phyloP scores from a whole-genome alignment of 1,140 invertebrate species.

The Brachionus rubens region DNA sequence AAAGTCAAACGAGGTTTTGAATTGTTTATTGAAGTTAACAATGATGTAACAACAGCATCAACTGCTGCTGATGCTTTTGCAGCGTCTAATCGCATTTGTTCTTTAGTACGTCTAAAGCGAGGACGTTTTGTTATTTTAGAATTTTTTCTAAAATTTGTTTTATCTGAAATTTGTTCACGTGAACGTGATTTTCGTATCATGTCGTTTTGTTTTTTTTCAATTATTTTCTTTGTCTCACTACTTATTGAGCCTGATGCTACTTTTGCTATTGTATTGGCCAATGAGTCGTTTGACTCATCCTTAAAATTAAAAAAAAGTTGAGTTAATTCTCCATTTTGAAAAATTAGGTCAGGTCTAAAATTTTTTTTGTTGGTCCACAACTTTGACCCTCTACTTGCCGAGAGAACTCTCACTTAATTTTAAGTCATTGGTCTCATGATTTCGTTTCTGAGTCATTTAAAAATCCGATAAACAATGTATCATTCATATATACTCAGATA shows the following conservation, averaged over 20 bases:
- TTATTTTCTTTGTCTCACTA: conserved; percentile 13
- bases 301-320: not conserved
- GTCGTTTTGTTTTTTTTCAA: conserved; percentile 9
- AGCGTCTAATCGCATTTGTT: not conserved
- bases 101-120: not conserved
- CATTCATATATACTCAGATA: too few relatives aligned
- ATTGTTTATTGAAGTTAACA: not conserved
- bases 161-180: not conserved
- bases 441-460: too few relatives aligned
- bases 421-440: too few relatives aligned
- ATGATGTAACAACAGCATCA: not conserved
- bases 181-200: conserved; percentile 6
- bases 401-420: too few relatives aligned
- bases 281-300: conserved; percentile 17
- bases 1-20: not conserved
- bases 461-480: too few relatives aligned
- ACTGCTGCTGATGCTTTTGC: not conserved
- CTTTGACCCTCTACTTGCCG: too few relatives aligned
- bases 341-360: not conserved
- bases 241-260: conserved; percentile 26
- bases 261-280: conserved; percentile 33
- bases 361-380: too few relatives aligned
- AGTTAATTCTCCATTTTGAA: not conserved
- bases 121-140: conserved; percentile 1
- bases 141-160: not conserved